Conservation (phyloP, 37 sponge, comb jelly and placozoan genomes). For the Beroe forskalii region DNA sequence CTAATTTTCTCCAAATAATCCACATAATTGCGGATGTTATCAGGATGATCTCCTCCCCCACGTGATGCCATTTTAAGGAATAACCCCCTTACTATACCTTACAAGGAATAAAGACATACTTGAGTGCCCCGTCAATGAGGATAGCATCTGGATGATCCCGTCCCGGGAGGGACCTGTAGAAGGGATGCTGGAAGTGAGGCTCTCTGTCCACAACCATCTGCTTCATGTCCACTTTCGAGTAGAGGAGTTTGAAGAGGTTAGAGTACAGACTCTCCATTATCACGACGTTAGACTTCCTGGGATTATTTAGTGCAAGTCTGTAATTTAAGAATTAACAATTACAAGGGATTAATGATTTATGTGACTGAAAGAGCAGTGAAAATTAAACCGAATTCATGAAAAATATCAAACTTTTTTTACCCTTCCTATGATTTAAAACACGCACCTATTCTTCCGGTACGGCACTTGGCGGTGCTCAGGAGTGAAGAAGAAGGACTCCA, state of each 20-base stretch:
- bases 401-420: too few relatives aligned
- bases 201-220: neutral
- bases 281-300: neutral
- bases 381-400: too few relatives aligned
- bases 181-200: conserved; percentile 16
- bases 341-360: too few relatives aligned
- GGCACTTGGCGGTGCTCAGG: neutral
- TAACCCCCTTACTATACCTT: too few relatives aligned
- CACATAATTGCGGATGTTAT: neutral
- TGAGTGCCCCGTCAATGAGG: conserved; percentile 30
- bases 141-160: neutral
- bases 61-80: too few relatives aligned
- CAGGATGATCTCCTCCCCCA: too few relatives aligned
- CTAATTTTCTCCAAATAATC: too few relatives aligned
- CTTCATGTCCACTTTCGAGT: conserved; percentile 9
- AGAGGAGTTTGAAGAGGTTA: neutral
- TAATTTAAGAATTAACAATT: too few relatives aligned
- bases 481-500: conserved; percentile 20
- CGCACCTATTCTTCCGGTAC: neutral
- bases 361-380: too few relatives aligned
- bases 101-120: too few relatives aligned
- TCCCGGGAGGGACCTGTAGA: conserved; percentile 7
- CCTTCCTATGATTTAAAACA: neutral
- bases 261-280: neutral
- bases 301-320: too few relatives aligned